Base-by-base conservation (phyloP, 2,888 invertebrate species). In the Patella pellucida region DNA sequence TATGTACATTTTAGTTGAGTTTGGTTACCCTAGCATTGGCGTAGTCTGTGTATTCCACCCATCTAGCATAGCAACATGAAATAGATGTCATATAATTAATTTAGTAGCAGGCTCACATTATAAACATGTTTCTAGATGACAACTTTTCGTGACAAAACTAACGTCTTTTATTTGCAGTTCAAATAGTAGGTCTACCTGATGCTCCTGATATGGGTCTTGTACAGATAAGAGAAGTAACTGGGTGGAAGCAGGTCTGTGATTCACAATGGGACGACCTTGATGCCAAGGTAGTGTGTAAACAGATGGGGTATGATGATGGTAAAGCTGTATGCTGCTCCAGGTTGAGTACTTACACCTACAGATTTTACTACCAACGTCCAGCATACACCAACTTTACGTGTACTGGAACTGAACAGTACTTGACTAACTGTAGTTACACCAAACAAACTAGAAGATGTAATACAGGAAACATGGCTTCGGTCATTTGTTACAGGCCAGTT, bases 251-350 rank as follows among this genome's bases (percentile, higher is more conserved):
- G 71, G 85, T 85, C 14, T 85, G 85, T 76, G 85, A 85, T 74
- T 80, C 81, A 12, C 81, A 83, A 76, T 85, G 85, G 85, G 81
- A 85, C 69, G 81, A 85, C 67, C 79, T 72, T 12, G 79, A 83
- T 12, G 85, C 85, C 9, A 75, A 78, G 52, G 83, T 85, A 11
- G 81, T 83, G 1, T 86, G 86, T 74, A 75, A 72, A 62, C 81
- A 84, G 71, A 76, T 83, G 23, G 83, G 83, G n/a, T 86, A 91
- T 94, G 95, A 14, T 91, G 94, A 75, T 3, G 86, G 86, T 1
- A 73, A 76, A 27, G 82, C 84, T 2, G 82, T 83, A 70, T 83
- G 85, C 71, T 71, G 71, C 51, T 71, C 71, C 19, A 41, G 51
- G 19, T 23, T 71, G 41, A 71, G 41, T 31, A 23, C 50, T 70